Evolutionary conservation across 2,888 invertebrate species (phyloP), one percentile per base, ranked within the genome.

Genomic region (Cinara cedri): DNA sequence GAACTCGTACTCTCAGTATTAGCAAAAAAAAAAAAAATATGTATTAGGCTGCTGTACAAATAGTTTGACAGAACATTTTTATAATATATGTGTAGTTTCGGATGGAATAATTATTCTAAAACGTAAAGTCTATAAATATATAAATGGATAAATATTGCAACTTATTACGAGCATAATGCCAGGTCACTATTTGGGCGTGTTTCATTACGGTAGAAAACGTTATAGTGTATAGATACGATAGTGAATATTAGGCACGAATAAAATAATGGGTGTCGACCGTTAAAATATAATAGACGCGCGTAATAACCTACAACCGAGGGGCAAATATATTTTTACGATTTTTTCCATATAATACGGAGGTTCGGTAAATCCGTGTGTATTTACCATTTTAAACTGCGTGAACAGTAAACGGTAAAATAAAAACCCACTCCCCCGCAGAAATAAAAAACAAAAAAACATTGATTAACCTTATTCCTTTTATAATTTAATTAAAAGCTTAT

Each of bases 171-270:
- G 21, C 3, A 14, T 72, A 46, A 62, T 72, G 51, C 24, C 51
- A 62, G 72, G 72, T 72, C 72, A 72, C 10, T 34, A 62, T 72
- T 72, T 72, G 72, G 72, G 72, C 72, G 72, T 72, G 72, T 72
- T 62, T 72, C 72, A 72, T 72, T 72, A 72, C 49, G 49, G n/a
- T 34, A 34, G 34, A 34, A 3, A 34, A 6, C 6, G 6, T 34
- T 34, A 6, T n/a, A n/a, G n/a, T 34, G 6, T 34, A 34, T 34
- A 34, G 34, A 6, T 34, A 34, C 34, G 26, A 72, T 60, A 51
- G 60, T 4, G 49, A 51, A 21, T 72, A 72, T 72, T 63, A 63
- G 49, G 62, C 62, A 62, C 72, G 49, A 63, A 62, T 62, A 63
- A 49, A 62, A 72, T 51, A 72, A 72, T 49, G 72, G 49, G 62